Evolutionary conservation across 2,888 invertebrate species (phyloP), one percentile per base, ranked within the genome.

Genomic region (Perizoma affinitatum): DNA sequence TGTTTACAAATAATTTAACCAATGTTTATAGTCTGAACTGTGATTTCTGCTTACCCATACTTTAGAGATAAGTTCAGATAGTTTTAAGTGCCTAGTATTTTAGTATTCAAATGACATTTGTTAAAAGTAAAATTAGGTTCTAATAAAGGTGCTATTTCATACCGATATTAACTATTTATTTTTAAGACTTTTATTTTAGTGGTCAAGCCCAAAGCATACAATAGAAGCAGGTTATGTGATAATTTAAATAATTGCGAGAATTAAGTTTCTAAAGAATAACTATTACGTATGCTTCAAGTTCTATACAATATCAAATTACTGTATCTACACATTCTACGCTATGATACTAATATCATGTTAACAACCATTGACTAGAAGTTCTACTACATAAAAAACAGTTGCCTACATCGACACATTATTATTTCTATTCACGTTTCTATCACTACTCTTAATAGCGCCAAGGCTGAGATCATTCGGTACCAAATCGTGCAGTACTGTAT

Each of bases 391-490:
- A 48, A 42, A 43, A 36, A 60, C 44, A 42, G 49, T 46, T 63
- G 63, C 52, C 82, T 82, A 86, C 73, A 87, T 83, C 9, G 83
- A 73, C 62, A 86, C 71, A 66, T 84, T 85, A 67, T 84, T 85
- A 72, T 79, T 84, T 55, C 84, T 84, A 71, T 73, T 80, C 22
- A 78, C 54, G 70, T 70, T 79, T 54, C 87, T 83, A 56, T 85
- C 84, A 51, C 66, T 78, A 73, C 78, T 83, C 63, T 89, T 90
- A n/a, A 78, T 69, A 22, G 83, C 70, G 47, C 83, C 83, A 66
- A 93, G 76, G 70, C 92, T 93, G 53, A 93, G 81, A 78, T 93
- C 93, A 66, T 93, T 93, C 0, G 93, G 93, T 41, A 92, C 86
- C 58, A 92, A 78, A 61, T 93, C 93, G 47, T 90, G 89, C 54